These are phyloP conservation scores for Aphis craccivora DNA, from an alignment of 1,140 invertebrate species.

Conservation along the genomic window DNA sequence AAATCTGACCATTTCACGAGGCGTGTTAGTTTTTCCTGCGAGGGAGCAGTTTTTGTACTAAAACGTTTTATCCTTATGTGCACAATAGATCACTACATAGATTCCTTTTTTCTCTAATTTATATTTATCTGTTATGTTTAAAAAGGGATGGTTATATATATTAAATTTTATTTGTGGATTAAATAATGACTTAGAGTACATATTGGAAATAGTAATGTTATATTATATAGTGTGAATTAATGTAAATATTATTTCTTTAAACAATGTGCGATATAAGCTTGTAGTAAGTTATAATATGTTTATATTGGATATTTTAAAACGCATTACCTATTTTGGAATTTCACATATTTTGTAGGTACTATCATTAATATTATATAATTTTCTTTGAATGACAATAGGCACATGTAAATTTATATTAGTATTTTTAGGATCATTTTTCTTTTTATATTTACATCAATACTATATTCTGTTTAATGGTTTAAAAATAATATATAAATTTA, in stretches of 20 bases:
- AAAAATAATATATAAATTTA: not conserved
- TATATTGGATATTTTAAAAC: not conserved
- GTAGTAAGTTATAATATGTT: not conserved
- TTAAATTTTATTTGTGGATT: not conserved
- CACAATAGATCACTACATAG: not conserved
- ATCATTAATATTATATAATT: too few species aligned
- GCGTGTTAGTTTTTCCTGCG: not conserved
- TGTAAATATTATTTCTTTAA: not conserved
- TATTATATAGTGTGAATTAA: not conserved
- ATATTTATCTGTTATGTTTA: not conserved
- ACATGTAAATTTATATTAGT: not conserved
- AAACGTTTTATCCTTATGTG: not conserved
- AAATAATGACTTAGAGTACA: not conserved
- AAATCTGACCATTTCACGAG: not conserved
- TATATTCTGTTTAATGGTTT: not conserved
- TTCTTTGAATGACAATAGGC: too few species aligned
- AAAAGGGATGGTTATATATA: not conserved
- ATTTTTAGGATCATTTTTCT: not conserved
- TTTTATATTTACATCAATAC: not conserved
- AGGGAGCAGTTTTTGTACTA: not conserved
- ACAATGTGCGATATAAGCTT: too few species aligned
- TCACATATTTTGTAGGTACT: too few species aligned
- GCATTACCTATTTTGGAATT: too few species aligned
- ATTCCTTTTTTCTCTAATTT: not conserved
- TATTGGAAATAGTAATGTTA: not conserved